Base-by-base conservation (phyloP, 2,888 invertebrate genomes). In the Drosophila pseudotakahashii region DNA sequence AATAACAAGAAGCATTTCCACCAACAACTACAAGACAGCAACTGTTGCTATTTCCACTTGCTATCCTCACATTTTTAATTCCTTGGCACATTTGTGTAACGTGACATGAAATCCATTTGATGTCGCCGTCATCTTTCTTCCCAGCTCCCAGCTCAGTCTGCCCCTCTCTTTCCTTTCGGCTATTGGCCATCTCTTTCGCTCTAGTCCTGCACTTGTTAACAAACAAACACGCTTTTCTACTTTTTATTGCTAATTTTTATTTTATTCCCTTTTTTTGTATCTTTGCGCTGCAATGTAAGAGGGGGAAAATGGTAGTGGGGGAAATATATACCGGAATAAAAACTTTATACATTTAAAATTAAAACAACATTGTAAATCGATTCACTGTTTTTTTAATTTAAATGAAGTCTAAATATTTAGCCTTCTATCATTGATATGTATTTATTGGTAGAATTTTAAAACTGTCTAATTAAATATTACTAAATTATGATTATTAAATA, bases 221-320 rank as follows among this genome's bases (percentile, higher is more conserved):
- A 87, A 79, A 82, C 81, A 81, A 89, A 87, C 86, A 87, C 72
- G 89, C 86, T 89, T 87, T 87, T 89, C 86, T 87, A 87, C 86
- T 87, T 89, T 82, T 87, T 89, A 88, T 88, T 89, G 81, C 86
- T 89, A 87, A 87, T 87, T 87, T 89, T 82, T 80, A 81, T 87
- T 84, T 84, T 81, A 73, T 84, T 69, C 61, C 42, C 60, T 45
- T 64, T 62, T 77, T 63, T 82, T 39, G 71, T 85, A 70, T 80
- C 81, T 86, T 54, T 58, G 62, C 23, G 7, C 61, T 60, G 62
- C 41, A 60, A 23, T 39, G n/a, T 11, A 32, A 5, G 14, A 13
- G 9, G 23, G 14, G 9, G 9, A 9, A 9, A 13, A 7, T 39
- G 26, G 26, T 6, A 6, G 16, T 7, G 30, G 16, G 23, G 19